Evolutionary conservation across 1,140 invertebrate genomes (phyloP).

Genomic region (Sitophilus oryzae): DNA sequence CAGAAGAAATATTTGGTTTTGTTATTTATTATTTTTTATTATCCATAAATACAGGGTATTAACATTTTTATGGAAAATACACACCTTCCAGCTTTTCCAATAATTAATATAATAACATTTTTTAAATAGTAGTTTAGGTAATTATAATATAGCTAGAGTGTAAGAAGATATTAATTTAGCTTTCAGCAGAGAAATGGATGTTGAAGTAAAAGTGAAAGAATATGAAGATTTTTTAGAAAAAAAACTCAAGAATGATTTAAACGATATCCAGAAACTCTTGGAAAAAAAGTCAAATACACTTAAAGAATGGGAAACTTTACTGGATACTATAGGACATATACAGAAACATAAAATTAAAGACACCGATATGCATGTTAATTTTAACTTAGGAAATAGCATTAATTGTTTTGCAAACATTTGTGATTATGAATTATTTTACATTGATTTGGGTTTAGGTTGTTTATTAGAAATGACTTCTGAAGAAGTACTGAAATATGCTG

Average conservation of each 20-base stretch:
- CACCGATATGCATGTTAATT: conserved; percentile 30
- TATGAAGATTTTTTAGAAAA: conserved; percentile 40
- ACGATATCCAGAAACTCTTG: conserved; percentile 32
- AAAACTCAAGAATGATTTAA: conserved; percentile 38
- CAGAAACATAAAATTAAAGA: conserved; percentile 35
- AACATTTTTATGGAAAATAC: too few relatives aligned
- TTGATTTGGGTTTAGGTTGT: conserved; percentile 38
- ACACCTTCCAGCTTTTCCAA: too few relatives aligned
- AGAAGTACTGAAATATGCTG: conserved; percentile 40
- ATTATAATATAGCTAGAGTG: too few relatives aligned
- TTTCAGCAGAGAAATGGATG: too few relatives aligned
- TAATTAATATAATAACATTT: too few relatives aligned
- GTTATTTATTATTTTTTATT: too few relatives aligned
- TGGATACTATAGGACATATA: conserved; percentile 29
- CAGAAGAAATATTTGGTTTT: too few relatives aligned
- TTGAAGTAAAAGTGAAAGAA: conserved; percentile 35
- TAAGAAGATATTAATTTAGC: too few relatives aligned
- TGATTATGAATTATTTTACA: conserved; percentile 33
- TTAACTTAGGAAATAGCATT: conserved; percentile 31
- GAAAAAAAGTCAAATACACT: conserved; percentile 27
- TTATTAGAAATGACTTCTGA: conserved; percentile 38
- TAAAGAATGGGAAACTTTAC: conserved; percentile 39
- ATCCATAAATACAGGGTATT: too few relatives aligned
- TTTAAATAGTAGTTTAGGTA: too few relatives aligned
- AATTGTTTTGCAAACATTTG: conserved; percentile 28